Evolutionary conservation across 2,797 vertebrate species (phyloP).

Genomic region (Capromys pilorides): DNA sequence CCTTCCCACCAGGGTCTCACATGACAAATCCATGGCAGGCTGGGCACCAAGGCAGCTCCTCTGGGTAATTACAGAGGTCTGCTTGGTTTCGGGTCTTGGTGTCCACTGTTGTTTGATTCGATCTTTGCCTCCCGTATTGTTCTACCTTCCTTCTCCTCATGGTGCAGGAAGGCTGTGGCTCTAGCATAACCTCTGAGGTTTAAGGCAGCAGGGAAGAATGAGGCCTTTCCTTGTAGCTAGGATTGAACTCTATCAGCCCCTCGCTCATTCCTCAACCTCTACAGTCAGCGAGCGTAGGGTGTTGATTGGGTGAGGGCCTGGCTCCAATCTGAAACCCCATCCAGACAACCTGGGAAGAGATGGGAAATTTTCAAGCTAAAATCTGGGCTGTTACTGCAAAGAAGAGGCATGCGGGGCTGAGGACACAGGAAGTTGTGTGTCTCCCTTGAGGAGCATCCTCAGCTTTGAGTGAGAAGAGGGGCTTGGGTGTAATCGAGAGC

Average conservation of each 20-base stretch:
- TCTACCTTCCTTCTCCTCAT: rapidly evolving
- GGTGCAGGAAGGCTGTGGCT: neutral
- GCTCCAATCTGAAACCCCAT: neutral
- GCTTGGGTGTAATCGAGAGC: neutral
- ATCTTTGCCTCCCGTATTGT: neutral
- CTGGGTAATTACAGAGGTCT: neutral
- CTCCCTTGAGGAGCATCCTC: neutral
- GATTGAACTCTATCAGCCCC: neutral
- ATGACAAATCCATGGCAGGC: neutral
- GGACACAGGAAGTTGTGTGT: neutral
- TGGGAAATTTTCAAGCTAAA: neutral
- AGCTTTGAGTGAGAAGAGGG: neutral
- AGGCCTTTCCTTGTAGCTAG: neutral
- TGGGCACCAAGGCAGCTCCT: neutral
- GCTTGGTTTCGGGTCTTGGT: neutral
- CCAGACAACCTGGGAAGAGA: neutral
- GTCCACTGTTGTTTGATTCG: neutral
- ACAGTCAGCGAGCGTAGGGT: neutral
- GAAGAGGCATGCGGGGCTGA: neutral
- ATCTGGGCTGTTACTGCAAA: neutral
- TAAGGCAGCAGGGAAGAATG: neutral
- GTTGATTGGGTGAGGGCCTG: neutral
- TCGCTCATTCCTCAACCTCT: neutral
- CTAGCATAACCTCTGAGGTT: neutral
- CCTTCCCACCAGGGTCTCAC: neutral